A percentile compares a stretch with the other conserved stretches of the same genome.
These are phyloP conservation scores for Drosophila prosaltans DNA, from an alignment of 1,140 invertebrate species.

Conservation along the genomic window DNA sequence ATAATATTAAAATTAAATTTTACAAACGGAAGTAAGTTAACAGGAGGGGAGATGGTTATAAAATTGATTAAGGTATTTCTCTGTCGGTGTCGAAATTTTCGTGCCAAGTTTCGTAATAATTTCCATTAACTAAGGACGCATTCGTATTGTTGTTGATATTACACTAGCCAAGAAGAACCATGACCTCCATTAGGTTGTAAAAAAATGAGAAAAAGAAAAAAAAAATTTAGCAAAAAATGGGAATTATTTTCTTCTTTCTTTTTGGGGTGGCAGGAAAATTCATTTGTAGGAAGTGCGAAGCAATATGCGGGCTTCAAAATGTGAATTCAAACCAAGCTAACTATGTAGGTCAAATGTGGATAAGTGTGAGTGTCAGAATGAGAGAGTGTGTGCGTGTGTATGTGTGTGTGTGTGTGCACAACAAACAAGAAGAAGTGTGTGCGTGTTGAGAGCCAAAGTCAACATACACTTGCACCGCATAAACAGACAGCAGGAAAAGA, in stretches of 20 bases:
- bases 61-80: too few species aligned
- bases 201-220: conserved; percentile 20
- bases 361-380: conserved; percentile 20
- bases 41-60: too few species aligned
- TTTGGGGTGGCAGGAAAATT: conserved; percentile 50
- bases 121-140: conserved; percentile 69
- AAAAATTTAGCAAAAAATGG: conserved; percentile 16
- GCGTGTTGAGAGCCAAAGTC: conserved; percentile 52
- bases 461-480: conserved; percentile 64
- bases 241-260: conserved; percentile 34
- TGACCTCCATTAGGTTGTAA: conserved; percentile 25
- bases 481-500: conserved; percentile 38
- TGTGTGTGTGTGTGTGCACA: conserved; percentile 45
- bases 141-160: conserved; percentile 23
- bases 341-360: conserved; percentile 60
- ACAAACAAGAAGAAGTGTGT: conserved; percentile 45
- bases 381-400: conserved; percentile 10
- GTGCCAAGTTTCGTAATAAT: conserved; percentile 44
- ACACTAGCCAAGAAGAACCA: neutral
- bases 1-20: too few species aligned
- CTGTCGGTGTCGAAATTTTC: too few species aligned
- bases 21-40: too few species aligned
- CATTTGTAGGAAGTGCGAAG: conserved; percentile 58
- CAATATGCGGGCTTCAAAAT: conserved; percentile 58
- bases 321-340: conserved; percentile 55